Evolutionary conservation across 30 jellyfish, hydroid and myxozoan species (phyloP), one percentile per base, ranked within the genome.

Genomic region (Turritopsis rubra): DNA sequence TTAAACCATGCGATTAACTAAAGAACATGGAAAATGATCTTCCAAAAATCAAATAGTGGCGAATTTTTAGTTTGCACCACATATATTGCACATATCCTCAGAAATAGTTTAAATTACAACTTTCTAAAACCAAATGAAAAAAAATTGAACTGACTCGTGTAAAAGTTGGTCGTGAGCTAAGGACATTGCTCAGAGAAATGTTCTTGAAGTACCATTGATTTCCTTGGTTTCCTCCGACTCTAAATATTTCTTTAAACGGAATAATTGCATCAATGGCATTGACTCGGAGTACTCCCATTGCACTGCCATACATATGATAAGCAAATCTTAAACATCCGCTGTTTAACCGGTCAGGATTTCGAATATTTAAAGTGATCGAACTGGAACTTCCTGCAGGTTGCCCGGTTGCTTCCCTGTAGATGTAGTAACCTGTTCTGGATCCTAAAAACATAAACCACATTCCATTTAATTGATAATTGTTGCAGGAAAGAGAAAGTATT

Each of bases 241-340:
- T 1, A 21, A 21, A 66, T 7, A 66, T 5, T 17, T 21, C 29
- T 66, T 17, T 7, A 66, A 1, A 1, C 17, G 76, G 5, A 3
- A 17, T 17, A 26, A 21, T 1, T 66, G 29, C 8, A 66, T 21
- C 17, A n/a, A n/a, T 16, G 8, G 29, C 27, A 21, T 3, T 1
- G 7, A 66, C 76, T 66, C 29, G 29, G 17, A 66, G 76, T 3
- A 21, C 17, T 66, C 76, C 76, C 76, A 66, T 66, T 3, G 8
- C 16, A 66, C 17, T 66, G 7, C 76, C 76, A 66, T 66, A 66
- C 76, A 66, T 66, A 26, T 66, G 76, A 66, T 66, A 66, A 21
- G 29, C 29, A 66, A 66, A 66, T 66, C 29, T 66, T 66, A 66
- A 66, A 66, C 76, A 66, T 3, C 76, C 76, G 27, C 29, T 66